Base-by-base conservation (phyloP, 2,113 vertebrate genomes). In the Corythoichthys intestinalis region DNA sequence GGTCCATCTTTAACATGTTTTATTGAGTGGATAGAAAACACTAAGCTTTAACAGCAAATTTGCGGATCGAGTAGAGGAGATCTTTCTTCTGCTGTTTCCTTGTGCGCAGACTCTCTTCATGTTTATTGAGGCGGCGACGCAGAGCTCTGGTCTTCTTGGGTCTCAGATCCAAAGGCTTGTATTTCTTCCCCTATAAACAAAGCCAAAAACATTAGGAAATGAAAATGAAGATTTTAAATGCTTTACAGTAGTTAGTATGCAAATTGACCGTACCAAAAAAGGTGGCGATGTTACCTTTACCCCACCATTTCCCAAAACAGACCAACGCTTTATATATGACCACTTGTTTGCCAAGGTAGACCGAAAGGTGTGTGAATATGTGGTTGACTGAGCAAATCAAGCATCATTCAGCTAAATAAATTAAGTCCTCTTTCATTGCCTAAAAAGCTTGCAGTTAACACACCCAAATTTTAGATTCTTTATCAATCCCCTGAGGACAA, bases 61-160 rank as follows among this genome's bases (percentile, higher is more conserved):
- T 99, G 87, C 97, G 90, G 4, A 93, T 64, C 0, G 97, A 93
- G 84, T 97, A 98, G 7, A 98, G 82, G 5, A 96, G 93, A 0
- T 96, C 95, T 65, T 96, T 98, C 75, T 93, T 88, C 91, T 95
- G 96, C 92, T 95, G 95, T 68, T 99, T 99, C 86, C 95, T 98
- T 66, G 95, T 98, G 83, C 95, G 94, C 77, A 99, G 91, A 72
- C 91, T 91, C 82, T 94, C 89, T 66, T 99, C 97, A 0, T 98
- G 94, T 66, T 96, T 98, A 73, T 94, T 99, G 57, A 99, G 92
- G 12, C 91, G 83, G 70, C 97, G 94, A 4, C 97, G 94, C 90
- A 99, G 92, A 76, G 97, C 97, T 4, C 97, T 92, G 0, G 97
- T 99, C 91, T 98, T 99, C 93, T 95, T 98, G 59, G 97, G 96